Evolutionary conservation across 2,888 invertebrate species (phyloP), one percentile per base, ranked within the genome.

Genomic region (Pristionchus fissidentatus): DNA sequence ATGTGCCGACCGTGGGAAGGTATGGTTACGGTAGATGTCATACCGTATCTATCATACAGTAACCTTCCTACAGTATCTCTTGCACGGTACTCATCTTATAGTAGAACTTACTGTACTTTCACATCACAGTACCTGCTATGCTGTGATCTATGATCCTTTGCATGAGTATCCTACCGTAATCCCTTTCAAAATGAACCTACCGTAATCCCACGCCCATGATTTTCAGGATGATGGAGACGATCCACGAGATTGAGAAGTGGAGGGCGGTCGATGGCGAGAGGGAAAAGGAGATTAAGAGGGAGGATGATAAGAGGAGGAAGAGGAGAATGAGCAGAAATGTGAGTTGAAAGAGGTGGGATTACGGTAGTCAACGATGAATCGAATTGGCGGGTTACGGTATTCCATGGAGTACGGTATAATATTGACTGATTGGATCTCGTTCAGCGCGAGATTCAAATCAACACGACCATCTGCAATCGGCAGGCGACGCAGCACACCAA

Each of bases 161-260:
- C n/a, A n/a, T n/a, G n/a, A n/a, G n/a, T n/a, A n/a, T n/a, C n/a
- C n/a, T n/a, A n/a, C n/a, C n/a, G n/a, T n/a, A n/a, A n/a, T n/a
- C n/a, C n/a, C n/a, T n/a, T n/a, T n/a, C n/a, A n/a, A n/a, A n/a
- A n/a, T n/a, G n/a, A n/a, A n/a, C n/a, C n/a, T n/a, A n/a, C n/a
- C n/a, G n/a, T n/a, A n/a, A n/a, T n/a, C n/a, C n/a, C n/a, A n/a
- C n/a, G n/a, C n/a, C n/a, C n/a, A n/a, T n/a, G n/a, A n/a, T n/a
- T 46, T 46, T n/a, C 46, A 75, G 46, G n/a, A 75, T 75, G 75
- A n/a, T 75, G 15, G 75, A 75, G 10, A n/a, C 41, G 1, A 75
- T 75, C 26, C 35, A 29, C 5, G 46, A 75, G 26, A 46, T 75
- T 0, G 75, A 75, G 75, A 75, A 43, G n/a, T 75, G 66, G 66